Evolutionary conservation across 2,888 invertebrate genomes (phyloP).

Genomic region (Agriopis leucophaearia): DNA sequence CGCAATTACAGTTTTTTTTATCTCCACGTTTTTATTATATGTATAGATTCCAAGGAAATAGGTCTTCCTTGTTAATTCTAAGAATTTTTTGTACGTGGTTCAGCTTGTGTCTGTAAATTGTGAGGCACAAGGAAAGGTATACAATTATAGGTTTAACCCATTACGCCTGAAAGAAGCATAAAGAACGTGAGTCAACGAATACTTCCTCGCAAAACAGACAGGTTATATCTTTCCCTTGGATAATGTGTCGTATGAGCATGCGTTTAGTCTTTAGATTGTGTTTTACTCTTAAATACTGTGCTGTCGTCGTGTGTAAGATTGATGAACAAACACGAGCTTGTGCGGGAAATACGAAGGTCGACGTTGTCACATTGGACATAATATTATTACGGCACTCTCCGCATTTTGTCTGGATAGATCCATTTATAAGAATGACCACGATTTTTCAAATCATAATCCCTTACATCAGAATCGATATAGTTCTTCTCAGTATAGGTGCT

Average conservation of each 20-base stretch:
- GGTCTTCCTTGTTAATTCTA: too few relatives aligned
- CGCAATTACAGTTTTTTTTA: too few relatives aligned
- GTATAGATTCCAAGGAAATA: too few relatives aligned
- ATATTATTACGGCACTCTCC: not conserved
- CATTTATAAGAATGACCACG: not conserved
- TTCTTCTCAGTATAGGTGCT: too few relatives aligned
- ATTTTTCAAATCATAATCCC: not conserved
- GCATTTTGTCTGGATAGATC: constrained; percentile 4
- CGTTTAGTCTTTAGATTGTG: constrained; percentile 15
- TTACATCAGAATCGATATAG: too few relatives aligned
- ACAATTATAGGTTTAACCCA: constrained; percentile 19
- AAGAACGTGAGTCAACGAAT: constrained; percentile 16
- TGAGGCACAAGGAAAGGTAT: constrained; percentile 10
- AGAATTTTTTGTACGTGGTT: not conserved
- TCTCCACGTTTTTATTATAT: too few relatives aligned
- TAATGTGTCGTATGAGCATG: constrained; percentile 1
- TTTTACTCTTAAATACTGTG: constrained; percentile 22
- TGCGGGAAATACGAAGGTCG: constrained; percentile 18
- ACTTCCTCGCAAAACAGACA: constrained; percentile 11
- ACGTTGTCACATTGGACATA: constrained; percentile 8
- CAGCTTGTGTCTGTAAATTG: not conserved
- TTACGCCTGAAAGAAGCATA: constrained; percentile 12
- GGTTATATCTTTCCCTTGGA: not conserved
- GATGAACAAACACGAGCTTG: constrained; percentile 23
- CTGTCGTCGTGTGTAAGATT: constrained; percentile 25